These are phyloP conservation scores for Scaptomyza pallida DNA, from an alignment of 1,140 invertebrate species.

Conservation along the genomic window DNA sequence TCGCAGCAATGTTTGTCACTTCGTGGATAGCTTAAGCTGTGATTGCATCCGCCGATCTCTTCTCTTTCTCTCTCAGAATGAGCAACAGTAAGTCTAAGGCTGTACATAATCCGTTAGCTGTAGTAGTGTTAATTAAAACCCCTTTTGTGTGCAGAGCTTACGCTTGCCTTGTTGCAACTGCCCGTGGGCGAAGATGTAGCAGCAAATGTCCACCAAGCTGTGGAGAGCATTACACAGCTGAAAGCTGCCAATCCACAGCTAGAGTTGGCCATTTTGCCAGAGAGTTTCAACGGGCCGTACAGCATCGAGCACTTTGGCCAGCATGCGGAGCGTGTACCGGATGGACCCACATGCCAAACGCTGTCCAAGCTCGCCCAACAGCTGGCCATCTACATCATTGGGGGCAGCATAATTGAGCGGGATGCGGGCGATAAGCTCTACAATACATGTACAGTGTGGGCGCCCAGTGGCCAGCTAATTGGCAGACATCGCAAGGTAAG, in stretches of 20 bases:
- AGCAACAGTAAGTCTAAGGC: slow-evolving; percentile 40
- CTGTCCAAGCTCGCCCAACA: slow-evolving; percentile 91
- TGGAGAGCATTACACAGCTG: slow-evolving; percentile 89
- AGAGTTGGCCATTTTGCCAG: slow-evolving; percentile 91
- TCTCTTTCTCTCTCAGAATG: background rate
- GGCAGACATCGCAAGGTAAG: slow-evolving; percentile 89
- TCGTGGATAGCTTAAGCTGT: background rate
- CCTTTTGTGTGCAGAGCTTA: slow-evolving; percentile 75
- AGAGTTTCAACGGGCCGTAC: slow-evolving; percentile 98
- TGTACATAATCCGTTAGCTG: background rate
- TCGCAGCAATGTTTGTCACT: background rate
- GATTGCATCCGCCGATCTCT: background rate
- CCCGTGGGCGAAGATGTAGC: slow-evolving; percentile 89
- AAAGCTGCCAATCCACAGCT: slow-evolving; percentile 88
- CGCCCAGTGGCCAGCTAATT: slow-evolving; percentile 90
- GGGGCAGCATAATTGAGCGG: slow-evolving; percentile 94
- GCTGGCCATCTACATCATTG: slow-evolving; percentile 92
- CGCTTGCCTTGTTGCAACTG: slow-evolving; percentile 92
- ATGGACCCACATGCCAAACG: slow-evolving; percentile 88
- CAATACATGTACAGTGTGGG: slow-evolving; percentile 96
- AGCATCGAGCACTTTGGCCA: slow-evolving; percentile 90
- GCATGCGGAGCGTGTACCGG: slow-evolving; percentile 93
- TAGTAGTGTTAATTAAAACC: slow-evolving; percentile 13
- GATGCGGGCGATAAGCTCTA: slow-evolving; percentile 86
- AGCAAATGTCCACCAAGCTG: slow-evolving; percentile 89